Base-by-base conservation (phyloP, 2,888 invertebrate species). In the Drosophila cognata region DNA sequence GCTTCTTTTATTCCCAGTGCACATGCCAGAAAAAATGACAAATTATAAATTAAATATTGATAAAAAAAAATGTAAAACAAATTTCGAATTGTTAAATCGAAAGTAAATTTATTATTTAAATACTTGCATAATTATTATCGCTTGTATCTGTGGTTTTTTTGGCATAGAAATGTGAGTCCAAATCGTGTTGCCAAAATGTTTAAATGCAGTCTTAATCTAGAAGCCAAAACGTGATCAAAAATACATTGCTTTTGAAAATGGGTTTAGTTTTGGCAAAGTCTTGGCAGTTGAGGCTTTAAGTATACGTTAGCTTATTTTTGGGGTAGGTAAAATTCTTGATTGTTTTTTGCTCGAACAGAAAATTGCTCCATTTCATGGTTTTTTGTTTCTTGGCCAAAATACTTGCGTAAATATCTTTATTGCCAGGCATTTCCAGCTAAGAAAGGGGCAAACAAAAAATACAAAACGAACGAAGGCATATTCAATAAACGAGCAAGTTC, bases 401-500 rank as follows among this genome's bases (percentile, higher is more conserved):
- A 80, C 83, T 84, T 72, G 67, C 72, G 78, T 72, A 87, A 87
- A 87, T 87, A 87, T 87, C 90, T 87, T 87, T 87, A 87, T 90
- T 88, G 90, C 81, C 60, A 73, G 56, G 71, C 74, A 68, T 61
- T 62, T 78, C 36, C 68, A 77, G 76, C 62, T 63, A 65, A 71
- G 62, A 46, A 56, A 66, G n/a, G 35, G 56, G 25, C 51, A 21
- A 59, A 61, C 46, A 48, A 38, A 55, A 36, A 33, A 65, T 21
- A 33, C 36, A 18, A 53, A 52, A 57, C 67, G 56, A 51, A 48
- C 52, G 74, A 46, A 68, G 74, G 25, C 10, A 29, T 79, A 78
- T 77, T 79, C 79, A 81, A 85, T 89, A 82, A 84, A 70, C 82
- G 72, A 58, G 36, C 60, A 53, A 61, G 62, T 64, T 77, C 67